These are phyloP conservation scores for Galago senegalensis DNA, from an alignment of 2,797 vertebrate genomes.

Conservation along the genomic window DNA sequence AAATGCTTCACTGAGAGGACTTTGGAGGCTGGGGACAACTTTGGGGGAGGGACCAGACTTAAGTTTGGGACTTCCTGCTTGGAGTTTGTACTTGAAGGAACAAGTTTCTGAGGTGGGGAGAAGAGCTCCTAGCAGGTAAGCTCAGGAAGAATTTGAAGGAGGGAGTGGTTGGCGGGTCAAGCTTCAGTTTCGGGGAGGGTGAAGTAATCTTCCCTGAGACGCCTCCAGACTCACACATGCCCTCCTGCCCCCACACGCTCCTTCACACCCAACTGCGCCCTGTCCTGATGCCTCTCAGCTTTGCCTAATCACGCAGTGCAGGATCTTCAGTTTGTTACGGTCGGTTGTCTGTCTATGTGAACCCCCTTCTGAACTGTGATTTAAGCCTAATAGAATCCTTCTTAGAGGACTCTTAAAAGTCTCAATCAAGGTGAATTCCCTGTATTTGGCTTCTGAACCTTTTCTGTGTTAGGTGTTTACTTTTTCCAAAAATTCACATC, in stretches of 20 bases:
- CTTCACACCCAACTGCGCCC: neutral
- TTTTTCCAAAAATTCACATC: constrained; percentile 22
- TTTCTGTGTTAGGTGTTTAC: neutral
- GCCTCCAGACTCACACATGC: neutral
- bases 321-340: neutral
- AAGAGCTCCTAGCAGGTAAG: neutral
- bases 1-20: neutral
- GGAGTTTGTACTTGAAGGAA: neutral
- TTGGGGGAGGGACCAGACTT: neutral
- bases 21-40: neutral
- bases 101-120: neutral
- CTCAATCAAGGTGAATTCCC: neutral
- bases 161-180: constrained; percentile 46
- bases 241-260: neutral
- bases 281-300: neutral
- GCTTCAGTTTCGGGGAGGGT: constrained; percentile 58
- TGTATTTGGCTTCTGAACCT: neutral
- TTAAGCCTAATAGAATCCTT: neutral
- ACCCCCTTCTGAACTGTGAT: neutral
- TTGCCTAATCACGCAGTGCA: neutral
- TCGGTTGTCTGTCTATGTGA: neutral
- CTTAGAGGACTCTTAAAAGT: neutral
- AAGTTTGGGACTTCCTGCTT: neutral
- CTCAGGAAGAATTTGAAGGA: neutral
- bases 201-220: constrained; percentile 11